These are phyloP conservation scores for Griposia aprilina DNA, from an alignment of 2,888 invertebrate genomes.

Conservation along the genomic window DNA sequence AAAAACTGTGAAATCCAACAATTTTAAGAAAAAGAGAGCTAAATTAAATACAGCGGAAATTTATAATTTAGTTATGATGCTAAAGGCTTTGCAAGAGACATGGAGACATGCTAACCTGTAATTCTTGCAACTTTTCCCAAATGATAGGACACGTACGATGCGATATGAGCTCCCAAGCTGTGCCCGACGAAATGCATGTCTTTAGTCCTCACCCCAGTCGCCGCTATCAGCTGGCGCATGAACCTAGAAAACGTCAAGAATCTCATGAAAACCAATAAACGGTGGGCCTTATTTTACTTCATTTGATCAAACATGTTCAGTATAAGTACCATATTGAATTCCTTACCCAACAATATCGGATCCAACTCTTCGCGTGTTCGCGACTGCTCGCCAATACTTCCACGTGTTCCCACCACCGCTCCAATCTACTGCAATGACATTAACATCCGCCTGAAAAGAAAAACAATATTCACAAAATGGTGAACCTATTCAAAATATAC, in stretches of 20 bases:
- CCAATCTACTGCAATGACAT: slow-evolving; percentile 92
- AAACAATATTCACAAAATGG: slow-evolving; percentile 5
- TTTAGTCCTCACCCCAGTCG: slow-evolving; percentile 79
- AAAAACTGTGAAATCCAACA: neutral
- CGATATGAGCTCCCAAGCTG: slow-evolving; percentile 92
- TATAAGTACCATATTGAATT: neutral
- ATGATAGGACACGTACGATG: slow-evolving; percentile 89
- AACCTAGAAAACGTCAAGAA: slow-evolving; percentile 78
- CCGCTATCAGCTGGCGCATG: slow-evolving; percentile 83
- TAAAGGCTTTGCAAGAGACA: neutral
- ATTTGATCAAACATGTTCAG: neutral
- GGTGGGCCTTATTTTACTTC: neutral
- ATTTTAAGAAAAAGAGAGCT: neutral
- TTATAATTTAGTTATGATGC: neutral
- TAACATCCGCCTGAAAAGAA: slow-evolving; percentile 89
- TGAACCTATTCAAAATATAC: neutral
- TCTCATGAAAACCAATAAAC: neutral
- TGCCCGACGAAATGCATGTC: slow-evolving; percentile 91
- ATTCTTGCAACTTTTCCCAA: slow-evolving; percentile 87
- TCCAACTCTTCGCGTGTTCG: slow-evolving; percentile 91
- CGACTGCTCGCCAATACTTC: slow-evolving; percentile 91
- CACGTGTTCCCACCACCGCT: slow-evolving; percentile 91
- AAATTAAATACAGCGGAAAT: neutral
- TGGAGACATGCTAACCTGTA: slow-evolving; percentile 81
- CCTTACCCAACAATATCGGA: slow-evolving; percentile 87